Evolutionary conservation across 2,113 vertebrate genomes (phyloP).

Genomic region (Chloropsis cyanopogon): DNA sequence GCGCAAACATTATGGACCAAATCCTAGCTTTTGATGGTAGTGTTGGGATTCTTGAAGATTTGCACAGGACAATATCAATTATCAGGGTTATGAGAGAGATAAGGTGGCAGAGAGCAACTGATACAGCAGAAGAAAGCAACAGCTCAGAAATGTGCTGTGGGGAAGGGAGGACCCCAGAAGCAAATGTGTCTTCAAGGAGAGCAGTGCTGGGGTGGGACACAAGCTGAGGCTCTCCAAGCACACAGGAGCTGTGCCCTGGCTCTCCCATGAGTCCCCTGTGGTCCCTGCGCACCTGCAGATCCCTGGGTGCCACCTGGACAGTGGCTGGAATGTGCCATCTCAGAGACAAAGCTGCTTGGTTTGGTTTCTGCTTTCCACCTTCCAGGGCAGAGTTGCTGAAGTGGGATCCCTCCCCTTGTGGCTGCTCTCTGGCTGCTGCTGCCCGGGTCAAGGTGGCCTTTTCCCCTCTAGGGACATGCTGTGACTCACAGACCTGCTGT

Average conservation of each 20-base stretch:
- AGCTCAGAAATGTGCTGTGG: background rate
- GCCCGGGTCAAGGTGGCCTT: background rate
- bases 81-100: background rate
- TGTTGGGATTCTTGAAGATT: background rate
- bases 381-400: background rate
- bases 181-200: background rate
- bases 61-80: background rate
- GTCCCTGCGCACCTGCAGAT: background rate
- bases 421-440: background rate
- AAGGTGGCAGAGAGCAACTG: background rate
- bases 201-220: background rate
- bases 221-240: background rate
- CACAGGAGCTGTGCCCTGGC: fast-evolving
- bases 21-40: background rate
- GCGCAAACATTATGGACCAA: background rate
- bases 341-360: background rate
- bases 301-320: background rate
- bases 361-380: background rate
- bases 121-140: background rate
- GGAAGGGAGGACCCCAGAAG: background rate
- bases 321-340: background rate
- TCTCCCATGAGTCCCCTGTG: fast-evolving
- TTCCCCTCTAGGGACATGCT: background rate
- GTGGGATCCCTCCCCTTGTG: background rate
- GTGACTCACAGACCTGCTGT: background rate